Evolutionary conservation across 2,888 invertebrate genomes (phyloP).

Genomic region (Brachylomia viminalis): DNA sequence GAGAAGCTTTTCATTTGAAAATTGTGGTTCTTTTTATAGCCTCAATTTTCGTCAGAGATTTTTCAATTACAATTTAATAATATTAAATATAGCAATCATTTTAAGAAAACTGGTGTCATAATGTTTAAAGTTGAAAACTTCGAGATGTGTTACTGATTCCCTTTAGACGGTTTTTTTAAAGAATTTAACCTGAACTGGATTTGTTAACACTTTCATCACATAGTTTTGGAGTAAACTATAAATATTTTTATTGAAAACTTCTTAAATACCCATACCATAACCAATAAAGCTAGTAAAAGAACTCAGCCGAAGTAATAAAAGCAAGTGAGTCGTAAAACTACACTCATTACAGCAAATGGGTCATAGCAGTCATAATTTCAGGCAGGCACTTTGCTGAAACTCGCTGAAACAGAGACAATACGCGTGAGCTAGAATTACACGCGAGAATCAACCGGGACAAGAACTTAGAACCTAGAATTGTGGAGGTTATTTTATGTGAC

Average conservation of each 20-base stretch:
- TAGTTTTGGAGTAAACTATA: background rate
- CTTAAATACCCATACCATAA: background rate
- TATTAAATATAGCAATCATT: background rate
- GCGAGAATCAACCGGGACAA: constrained; percentile 9
- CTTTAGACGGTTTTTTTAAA: background rate
- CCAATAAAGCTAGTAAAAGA: constrained; percentile 10
- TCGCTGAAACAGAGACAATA: constrained; percentile 33
- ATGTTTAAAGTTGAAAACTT: no score
- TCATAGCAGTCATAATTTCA: constrained; percentile 55
- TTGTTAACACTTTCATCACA: background rate
- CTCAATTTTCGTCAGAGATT: background rate
- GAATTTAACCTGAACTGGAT: no score
- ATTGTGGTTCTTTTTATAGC: background rate
- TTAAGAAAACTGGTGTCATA: background rate
- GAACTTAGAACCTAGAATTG: background rate
- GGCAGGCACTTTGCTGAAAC: constrained; percentile 47
- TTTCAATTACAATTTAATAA: background rate
- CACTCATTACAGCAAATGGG: constrained; percentile 58
- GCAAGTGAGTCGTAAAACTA: constrained; percentile 49
- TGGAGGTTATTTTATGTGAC: background rate
- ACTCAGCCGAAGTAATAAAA: constrained; percentile 19
- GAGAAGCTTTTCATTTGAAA: background rate
- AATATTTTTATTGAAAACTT: background rate
- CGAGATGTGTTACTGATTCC: background rate
- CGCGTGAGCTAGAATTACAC: constrained; percentile 14